Percentiles rank a stretch among this genome's conserved stretches.
phyloP scores from a whole-genome alignment of 2,888 invertebrate genomes.

The Pseudococcus jackbeardsleyi region DNA sequence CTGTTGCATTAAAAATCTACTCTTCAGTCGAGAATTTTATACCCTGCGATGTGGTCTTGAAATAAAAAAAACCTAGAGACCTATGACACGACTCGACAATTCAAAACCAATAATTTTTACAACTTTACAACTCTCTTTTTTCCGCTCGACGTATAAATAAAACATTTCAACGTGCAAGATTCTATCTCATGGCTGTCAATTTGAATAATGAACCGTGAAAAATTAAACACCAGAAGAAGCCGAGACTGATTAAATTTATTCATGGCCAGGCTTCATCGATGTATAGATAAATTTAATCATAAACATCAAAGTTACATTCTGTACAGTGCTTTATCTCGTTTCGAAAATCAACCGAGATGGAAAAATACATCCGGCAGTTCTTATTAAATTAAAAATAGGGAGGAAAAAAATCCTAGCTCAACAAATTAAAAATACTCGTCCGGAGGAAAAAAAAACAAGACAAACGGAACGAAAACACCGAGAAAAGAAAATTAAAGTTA shows the following conservation, averaged over 20 bases:
- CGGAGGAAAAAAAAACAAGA: background rate
- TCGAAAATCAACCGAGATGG: background rate
- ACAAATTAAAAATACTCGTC: background rate
- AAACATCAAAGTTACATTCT: constrained; percentile 12
- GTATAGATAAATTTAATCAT: background rate
- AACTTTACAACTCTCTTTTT: background rate
- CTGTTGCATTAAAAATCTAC: constrained; percentile 1
- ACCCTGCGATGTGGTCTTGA: too few species aligned
- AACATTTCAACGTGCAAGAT: background rate
- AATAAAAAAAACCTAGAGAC: too few species aligned
- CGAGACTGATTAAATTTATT: constrained; percentile 25
- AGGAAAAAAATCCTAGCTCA: background rate
- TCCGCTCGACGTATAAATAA: constrained; percentile 4
- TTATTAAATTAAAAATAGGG: background rate
- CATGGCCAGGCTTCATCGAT: background rate
- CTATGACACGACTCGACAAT: background rate
- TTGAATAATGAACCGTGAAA: constrained; percentile 36
- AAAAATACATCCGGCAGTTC: background rate
- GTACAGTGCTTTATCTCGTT: background rate
- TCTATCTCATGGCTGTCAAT: constrained; percentile 7
- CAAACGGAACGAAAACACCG: too few species aligned
- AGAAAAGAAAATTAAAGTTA: background rate
- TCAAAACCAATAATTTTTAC: constrained; percentile 27
- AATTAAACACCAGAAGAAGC: background rate
- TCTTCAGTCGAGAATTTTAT: background rate